Base-by-base conservation (phyloP, 1,140 invertebrate species). In the Drosophila ananassae region DNA sequence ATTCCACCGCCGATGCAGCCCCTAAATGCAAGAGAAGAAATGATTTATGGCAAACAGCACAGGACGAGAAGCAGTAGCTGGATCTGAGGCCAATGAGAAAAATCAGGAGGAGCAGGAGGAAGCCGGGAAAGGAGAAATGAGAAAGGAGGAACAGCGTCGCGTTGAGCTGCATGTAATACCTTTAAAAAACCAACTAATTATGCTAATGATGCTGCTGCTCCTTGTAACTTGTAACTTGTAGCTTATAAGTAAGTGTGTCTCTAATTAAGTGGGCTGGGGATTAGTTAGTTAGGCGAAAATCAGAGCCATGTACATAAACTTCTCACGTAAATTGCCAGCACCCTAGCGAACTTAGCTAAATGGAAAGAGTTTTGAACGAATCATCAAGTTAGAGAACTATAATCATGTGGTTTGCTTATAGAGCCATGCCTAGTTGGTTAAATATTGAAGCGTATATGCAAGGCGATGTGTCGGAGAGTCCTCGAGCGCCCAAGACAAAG, bases 161-260 rank as follows among this genome's bases (percentile, higher is more conserved):
- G 41, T 44, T 21, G 39, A 63, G 59, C 54, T 68, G 73, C 51
- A 64, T 64, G 51, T 74, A 73, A 74, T 73, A 84, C 73, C 73
- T 57, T 59, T 75, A 41, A 64, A 75, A 82, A 54, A 75, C 30
- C 34, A 75, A 75, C 77, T 87, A 85, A 85, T 83, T 76, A 83
- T 76, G 80, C 66, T 83, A 83, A 83, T 75, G 64, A 85, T 66
- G 52, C 39, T 61, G 39, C 47, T 53, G 55, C 51, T 34, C 39
- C 41, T 52, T 41, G 37, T 30, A 61, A 73, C 73, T 73, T 58
- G 24, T 30, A 53, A 53, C 28, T 21, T 46, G 51, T 75, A 87
- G 72, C 74, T 85, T 87, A 77, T 84, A 85, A 80, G 81, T 84
- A 87, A 81, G 71, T 69, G 73, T 64, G 80, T 79, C 63, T 84